Conservation (phyloP, 2,797 vertebrate species). For the Chelon auratus region DNA sequence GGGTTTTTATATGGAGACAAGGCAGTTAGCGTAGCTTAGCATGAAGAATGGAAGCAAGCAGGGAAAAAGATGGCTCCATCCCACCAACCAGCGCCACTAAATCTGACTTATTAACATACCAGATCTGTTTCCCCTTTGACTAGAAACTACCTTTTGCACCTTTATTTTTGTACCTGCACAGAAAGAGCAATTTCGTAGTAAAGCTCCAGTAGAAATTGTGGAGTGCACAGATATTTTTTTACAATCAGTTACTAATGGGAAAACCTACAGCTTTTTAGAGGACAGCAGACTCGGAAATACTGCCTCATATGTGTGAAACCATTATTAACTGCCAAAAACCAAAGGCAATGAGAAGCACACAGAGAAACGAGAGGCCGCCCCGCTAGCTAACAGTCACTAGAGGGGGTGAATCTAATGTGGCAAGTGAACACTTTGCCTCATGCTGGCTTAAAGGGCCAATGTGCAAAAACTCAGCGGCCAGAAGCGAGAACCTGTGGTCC, state of each 20-base stretch:
- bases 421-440: constrained; percentile 22
- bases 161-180: not conserved
- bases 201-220: constrained; percentile 12
- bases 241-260: constrained; percentile 27
- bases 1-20: too few relatives aligned
- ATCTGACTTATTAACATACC: too few relatives aligned
- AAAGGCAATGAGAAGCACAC: constrained; percentile 36
- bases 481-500: too few relatives aligned
- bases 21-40: not conserved
- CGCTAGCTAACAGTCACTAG: constrained; percentile 42
- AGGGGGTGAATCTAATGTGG: constrained; percentile 15
- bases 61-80: not conserved
- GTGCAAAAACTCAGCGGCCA: too few relatives aligned
- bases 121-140: too few relatives aligned
- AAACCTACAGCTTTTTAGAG: constrained; percentile 36
- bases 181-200: not conserved
- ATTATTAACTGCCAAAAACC: constrained; percentile 54
- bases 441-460: constrained; percentile 1
- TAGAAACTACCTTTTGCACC: not conserved
- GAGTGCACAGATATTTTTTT: constrained; percentile 15
- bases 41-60: not conserved
- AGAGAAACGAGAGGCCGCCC: constrained; percentile 32
- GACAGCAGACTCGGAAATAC: constrained; percentile 32
- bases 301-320: constrained; percentile 36
- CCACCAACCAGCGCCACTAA: too few relatives aligned